Base-by-base conservation (phyloP, 2,888 invertebrate species). In the Phaonia tiefii region DNA sequence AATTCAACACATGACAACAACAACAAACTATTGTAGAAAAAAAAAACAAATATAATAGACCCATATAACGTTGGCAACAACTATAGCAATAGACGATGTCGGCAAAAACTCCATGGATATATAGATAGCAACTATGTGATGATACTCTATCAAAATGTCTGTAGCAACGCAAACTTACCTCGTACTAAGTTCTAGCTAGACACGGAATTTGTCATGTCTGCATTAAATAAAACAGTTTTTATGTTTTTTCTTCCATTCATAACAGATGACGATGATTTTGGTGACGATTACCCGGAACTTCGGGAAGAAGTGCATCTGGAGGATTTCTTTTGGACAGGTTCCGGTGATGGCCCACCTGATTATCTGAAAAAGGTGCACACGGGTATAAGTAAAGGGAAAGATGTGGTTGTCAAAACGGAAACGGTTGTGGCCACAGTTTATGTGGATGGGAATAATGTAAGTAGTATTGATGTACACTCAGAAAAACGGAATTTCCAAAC, bases 281-380 rank as follows among this genome's bases (percentile, higher is more conserved):
- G 86, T 75, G 86, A 87, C 63, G 87, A 87, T 76, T 89, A 89
- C 84, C 86, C 88, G 0, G 89, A 89, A 75, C 83, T 88, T 5
- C 86, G 89, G 65, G 89, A 91, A 72, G 90, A 91, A 78, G 87
- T 91, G 1, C 89, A 89, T 39, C 86, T 97, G 75, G 96, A 96
- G 86, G 96, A 97, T 89, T 97, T 97, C 91, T 95, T 97, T 89
- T 97, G 97, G 97, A 96, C 96, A 0, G 96, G 96, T 0, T 95
- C 95, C 0, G 96, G 96, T 0, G 96, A 96, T 87, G 96, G 95
- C 0, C 94, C 95, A 0, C 92, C 93, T 8, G 92, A 92, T 0
- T 90, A 87, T 75, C 83, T 90, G 7, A 89, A 89, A 83, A 89
- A 89, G 74, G 89, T 91, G 11, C 90, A 90, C 78, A 89, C 93